These are phyloP conservation scores for Dromius quadrimaculatus DNA, from an alignment of 2,888 invertebrate species.

Conservation along the genomic window DNA sequence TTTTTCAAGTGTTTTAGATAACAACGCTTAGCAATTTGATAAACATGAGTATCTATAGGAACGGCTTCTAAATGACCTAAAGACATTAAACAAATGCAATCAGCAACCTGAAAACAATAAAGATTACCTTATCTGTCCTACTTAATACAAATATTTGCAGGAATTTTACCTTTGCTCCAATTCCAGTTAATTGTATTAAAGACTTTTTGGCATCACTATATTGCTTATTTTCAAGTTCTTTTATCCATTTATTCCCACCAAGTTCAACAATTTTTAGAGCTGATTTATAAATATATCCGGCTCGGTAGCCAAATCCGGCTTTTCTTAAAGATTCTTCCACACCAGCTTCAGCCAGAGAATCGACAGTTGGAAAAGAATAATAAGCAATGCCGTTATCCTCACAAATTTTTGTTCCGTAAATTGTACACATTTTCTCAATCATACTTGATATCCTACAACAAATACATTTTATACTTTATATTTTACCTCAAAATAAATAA, in stretches of 20 bases:
- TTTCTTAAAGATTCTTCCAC: constrained; percentile 80
- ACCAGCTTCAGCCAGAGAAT: constrained; percentile 70
- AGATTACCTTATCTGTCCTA: not conserved
- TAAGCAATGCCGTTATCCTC: constrained; percentile 74
- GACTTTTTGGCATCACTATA: constrained; percentile 81
- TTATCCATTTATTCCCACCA: constrained; percentile 82
- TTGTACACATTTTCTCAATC: constrained; percentile 87
- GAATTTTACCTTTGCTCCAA: constrained; percentile 88
- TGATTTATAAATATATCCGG: constrained; percentile 85
- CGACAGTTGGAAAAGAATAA: constrained; percentile 85
- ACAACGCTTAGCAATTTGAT: constrained; percentile 85
- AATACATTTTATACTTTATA: constrained; percentile 56
- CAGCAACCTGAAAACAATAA: constrained; percentile 80
- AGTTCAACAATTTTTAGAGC: constrained; percentile 76
- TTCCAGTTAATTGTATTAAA: constrained; percentile 85
- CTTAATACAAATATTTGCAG: not conserved
- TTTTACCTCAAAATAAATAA: not conserved
- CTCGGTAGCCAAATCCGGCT: constrained; percentile 88
- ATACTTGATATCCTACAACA: constrained; percentile 90
- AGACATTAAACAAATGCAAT: constrained; percentile 98
- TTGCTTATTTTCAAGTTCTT: constrained; percentile 73
- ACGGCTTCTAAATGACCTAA: constrained; percentile 88
- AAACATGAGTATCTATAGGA: constrained; percentile 97
- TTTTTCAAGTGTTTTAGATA: constrained; percentile 83
- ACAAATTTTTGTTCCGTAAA: constrained; percentile 85